Evolutionary conservation across 92 coral and sea anemone genomes (phyloP).

Genomic region (Siderastrea radians): DNA sequence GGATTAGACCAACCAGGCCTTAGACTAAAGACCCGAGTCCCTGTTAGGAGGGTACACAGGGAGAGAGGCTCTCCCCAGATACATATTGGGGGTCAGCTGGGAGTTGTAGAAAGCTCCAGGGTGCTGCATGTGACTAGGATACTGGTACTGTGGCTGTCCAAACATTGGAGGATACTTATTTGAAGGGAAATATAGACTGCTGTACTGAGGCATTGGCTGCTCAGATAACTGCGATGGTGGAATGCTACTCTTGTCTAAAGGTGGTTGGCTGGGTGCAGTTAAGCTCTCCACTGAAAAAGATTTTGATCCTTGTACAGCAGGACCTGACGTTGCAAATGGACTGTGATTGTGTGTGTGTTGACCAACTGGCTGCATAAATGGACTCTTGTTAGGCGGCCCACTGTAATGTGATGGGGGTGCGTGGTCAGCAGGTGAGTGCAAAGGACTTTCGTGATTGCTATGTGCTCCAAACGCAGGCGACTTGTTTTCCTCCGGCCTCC

Average conservation of each 20-base stretch:
- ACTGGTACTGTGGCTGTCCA: constrained; percentile 94
- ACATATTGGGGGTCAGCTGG: constrained; percentile 91
- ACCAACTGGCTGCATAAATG: constrained; percentile 79
- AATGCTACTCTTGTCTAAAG: constrained; percentile 72
- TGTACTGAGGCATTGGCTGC: constrained; percentile 88
- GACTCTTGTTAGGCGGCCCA: constrained; percentile 93
- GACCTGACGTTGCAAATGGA: constrained; percentile 56
- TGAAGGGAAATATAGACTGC: constrained; percentile 91
- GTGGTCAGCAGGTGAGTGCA: constrained; percentile 85
- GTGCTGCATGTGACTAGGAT: constrained; percentile 87
- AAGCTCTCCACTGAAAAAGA: constrained; percentile 98
- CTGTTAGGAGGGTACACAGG: constrained; percentile 98
- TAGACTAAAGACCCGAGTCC: constrained; percentile 80
- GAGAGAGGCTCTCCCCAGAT: constrained; percentile 87
- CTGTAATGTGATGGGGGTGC: constrained; percentile 65
- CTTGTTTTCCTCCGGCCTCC: constrained; percentile 51
- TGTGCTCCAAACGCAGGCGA: constrained; percentile 51
- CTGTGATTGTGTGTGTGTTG: constrained; percentile 68
- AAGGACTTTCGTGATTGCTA: constrained; percentile 72
- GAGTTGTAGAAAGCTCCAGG: constrained; percentile 94
- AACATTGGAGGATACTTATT: constrained; percentile 93
- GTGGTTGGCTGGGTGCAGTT: constrained; percentile 92
- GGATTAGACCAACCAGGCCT: background rate
- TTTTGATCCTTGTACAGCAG: constrained; percentile 75
- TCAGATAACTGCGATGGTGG: constrained; percentile 75